Evolutionary conservation across 1,140 invertebrate genomes (phyloP).

Genomic region (Apolygus lucorum): DNA sequence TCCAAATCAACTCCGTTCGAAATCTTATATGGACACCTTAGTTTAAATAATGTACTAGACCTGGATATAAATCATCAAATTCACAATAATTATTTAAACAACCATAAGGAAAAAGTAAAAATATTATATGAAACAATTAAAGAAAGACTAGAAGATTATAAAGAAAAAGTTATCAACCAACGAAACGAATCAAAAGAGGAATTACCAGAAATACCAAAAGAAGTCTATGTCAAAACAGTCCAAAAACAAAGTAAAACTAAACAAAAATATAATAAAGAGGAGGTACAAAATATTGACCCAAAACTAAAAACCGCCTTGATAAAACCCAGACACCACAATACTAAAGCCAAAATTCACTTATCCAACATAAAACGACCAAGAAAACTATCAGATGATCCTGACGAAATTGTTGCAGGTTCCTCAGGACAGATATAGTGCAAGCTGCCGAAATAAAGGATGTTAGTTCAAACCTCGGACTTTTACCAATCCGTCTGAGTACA

Average conservation of each 20-base stretch:
- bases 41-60: background rate
- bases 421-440: no score
- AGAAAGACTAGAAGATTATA: background rate
- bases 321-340: background rate
- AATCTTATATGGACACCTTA: background rate
- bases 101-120: conserved; percentile 2
- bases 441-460: no score
- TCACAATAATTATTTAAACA: background rate
- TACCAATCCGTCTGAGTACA: no score
- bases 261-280: background rate
- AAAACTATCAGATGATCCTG: no score
- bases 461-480: no score
- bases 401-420: no score
- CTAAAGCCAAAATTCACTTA: background rate
- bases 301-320: background rate
- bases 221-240: background rate
- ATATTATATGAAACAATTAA: background rate
- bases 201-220: background rate
- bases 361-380: background rate
- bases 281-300: background rate
- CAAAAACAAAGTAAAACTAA: background rate
- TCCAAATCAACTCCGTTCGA: background rate
- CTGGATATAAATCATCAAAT: background rate
- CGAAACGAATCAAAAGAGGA: background rate
- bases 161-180: background rate